Evolutionary conservation across 92 coral and sea anemone species (phyloP), one percentile per base, ranked within the genome.

Genomic region (Scolanthus callimorphus): DNA sequence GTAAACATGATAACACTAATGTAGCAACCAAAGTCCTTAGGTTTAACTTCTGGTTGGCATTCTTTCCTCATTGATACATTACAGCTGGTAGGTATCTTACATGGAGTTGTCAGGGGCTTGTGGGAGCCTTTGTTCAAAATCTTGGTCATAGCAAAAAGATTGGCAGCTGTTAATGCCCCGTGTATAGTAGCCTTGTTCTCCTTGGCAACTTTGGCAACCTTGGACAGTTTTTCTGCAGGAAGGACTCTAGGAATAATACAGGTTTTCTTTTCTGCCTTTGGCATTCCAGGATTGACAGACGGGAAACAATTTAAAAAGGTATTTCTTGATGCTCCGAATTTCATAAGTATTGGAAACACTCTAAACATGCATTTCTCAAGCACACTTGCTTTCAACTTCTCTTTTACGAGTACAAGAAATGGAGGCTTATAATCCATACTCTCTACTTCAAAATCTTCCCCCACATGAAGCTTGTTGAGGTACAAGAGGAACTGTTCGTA

Each of bases 141-240:
- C 49, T 55, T 45, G 0, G 67, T 72, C 80, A 73, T 63, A 37
- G 80, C 80, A 10, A 73, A 39, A 49, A 43, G 67, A 17, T 64
- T 24, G 11, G 80, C 71, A 1, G 80, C 80, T 17, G 80, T 73
- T 24, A 73, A 30, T 15, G 47, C 55, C 11, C 73, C 63, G 20
- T 73, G 80, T 25, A 73, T 39, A 4, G 80, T 49, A 23, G 65
- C 46, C 4, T 64, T 57, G 26, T 34, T 9, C 31, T 30, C 25
- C 26, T 73, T 73, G 55, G 70, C 47, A 13, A 39, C 11, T 55
- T 55, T 44, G 46, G 44, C 29, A 3, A 73, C 20, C 19, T n/a
- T 30, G 15, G 56, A 8, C 26, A 64, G 15, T 29, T 73, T 65
- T 0, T 64, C 51, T 27, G 26, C 9, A 15, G 34, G 49, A 29